Conservation (phyloP, 2,888 invertebrate species). For the Carabus problematicus region DNA sequence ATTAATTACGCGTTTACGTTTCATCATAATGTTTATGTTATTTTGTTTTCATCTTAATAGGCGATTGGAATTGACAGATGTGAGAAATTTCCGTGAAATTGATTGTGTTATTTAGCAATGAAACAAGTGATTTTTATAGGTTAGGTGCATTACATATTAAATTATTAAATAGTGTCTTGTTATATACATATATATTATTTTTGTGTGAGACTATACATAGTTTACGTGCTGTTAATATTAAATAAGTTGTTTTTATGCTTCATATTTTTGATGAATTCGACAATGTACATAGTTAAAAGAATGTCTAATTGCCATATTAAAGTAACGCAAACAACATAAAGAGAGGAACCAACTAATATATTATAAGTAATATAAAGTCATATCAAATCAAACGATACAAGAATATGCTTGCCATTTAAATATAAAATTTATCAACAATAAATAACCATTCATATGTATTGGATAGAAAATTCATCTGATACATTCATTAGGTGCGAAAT, state of each 20-base stretch:
- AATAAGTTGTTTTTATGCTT: constrained; percentile 39
- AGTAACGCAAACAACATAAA: constrained; percentile 4
- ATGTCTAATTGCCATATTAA: constrained; percentile 33
- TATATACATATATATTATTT: constrained; percentile 3
- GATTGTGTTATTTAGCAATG: background rate
- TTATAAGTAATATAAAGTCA: background rate
- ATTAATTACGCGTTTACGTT: background rate
- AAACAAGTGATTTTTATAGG: no score
- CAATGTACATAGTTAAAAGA: no score
- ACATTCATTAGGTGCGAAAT: background rate
- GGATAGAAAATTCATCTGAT: background rate
- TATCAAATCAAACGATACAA: no score
- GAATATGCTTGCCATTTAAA: constrained; percentile 5
- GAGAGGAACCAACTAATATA: constrained; percentile 34
- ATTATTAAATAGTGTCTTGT: constrained; percentile 33
- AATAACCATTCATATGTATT: background rate
- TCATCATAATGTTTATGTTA: background rate
- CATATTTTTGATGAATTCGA: no score
- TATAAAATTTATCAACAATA: no score
- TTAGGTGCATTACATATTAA: constrained; percentile 17
- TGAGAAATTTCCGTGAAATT: constrained; percentile 15
- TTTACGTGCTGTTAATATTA: constrained; percentile 40
- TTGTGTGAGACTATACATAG: constrained; percentile 27
- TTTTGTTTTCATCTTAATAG: constrained; percentile 2
- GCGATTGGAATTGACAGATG: background rate